Conservation (phyloP, 2,797 vertebrate genomes). For the Columba guinea region DNA sequence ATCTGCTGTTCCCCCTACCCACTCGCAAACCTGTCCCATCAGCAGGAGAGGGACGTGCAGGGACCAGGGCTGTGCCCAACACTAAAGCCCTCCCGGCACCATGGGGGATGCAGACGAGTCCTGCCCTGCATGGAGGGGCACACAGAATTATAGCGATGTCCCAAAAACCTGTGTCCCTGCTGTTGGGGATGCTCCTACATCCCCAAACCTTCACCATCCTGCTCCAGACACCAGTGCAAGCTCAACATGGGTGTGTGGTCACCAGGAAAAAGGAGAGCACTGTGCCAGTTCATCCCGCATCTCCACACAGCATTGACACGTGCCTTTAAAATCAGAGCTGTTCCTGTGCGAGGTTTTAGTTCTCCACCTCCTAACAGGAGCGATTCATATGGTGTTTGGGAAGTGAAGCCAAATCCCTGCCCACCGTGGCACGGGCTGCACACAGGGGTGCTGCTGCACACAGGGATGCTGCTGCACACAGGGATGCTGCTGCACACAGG, state of each 20-base stretch:
- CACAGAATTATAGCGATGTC: accelerated
- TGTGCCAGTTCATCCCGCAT: accelerated
- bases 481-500: accelerated
- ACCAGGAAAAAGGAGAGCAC: accelerated
- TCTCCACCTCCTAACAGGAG: accelerated
- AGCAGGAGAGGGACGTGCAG: not conserved
- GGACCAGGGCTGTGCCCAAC: not conserved
- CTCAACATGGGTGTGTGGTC: accelerated
- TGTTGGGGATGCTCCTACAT: not conserved
- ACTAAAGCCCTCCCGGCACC: not conserved
- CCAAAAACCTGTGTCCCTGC: accelerated
- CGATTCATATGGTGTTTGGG: accelerated
- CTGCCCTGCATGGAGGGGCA: not conserved
- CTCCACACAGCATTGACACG: accelerated
- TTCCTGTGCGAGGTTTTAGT: not conserved
- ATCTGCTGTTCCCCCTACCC: not conserved
- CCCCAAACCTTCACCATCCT: accelerated
- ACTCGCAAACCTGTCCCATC: accelerated
- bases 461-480: accelerated
- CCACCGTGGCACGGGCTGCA: accelerated
- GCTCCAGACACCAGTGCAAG: accelerated
- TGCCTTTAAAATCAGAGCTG: accelerated
- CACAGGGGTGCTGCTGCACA: accelerated
- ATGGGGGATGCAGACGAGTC: accelerated
- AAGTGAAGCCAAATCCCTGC: not conserved